Evolutionary conservation across 2,888 invertebrate genomes (phyloP).

Genomic region (Odontocolon sp.): DNA sequence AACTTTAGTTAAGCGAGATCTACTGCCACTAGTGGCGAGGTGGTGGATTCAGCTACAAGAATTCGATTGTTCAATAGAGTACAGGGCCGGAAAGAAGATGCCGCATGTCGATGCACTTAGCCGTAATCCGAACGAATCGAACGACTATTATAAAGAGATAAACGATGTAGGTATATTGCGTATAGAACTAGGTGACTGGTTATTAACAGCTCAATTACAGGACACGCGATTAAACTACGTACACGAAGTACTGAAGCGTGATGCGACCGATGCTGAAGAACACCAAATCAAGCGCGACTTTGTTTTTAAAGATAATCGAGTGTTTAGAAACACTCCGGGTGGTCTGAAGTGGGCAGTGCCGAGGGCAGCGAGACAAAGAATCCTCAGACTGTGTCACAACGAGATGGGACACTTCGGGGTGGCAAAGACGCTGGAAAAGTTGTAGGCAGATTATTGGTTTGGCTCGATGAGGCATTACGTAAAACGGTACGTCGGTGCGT

Average conservation of each 20-base stretch:
- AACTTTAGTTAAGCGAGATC: no score
- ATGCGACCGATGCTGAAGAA: constrained; percentile 20
- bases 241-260: constrained; percentile 38
- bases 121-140: no score
- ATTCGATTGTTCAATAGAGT: constrained; percentile 61
- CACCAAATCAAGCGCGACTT: constrained; percentile 28
- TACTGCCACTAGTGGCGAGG: no score
- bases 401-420: constrained; percentile 60
- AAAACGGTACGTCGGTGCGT: constrained; percentile 19
- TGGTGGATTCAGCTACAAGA: no score
- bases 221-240: constrained; percentile 37
- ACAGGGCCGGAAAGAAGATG: constrained; percentile 56
- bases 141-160: no score
- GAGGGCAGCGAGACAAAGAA: background rate
- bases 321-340: constrained; percentile 28
- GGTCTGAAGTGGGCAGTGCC: constrained; percentile 47
- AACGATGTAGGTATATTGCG: no score
- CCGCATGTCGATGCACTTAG: no score
- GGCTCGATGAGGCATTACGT: background rate
- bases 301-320: constrained; percentile 22
- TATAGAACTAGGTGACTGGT: no score
- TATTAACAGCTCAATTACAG: constrained; percentile 48
- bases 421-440: constrained; percentile 52
- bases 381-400: constrained; percentile 52
- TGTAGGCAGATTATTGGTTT: constrained; percentile 54